Evolutionary conservation across 2,797 vertebrate species (phyloP), one percentile per base, ranked within the genome.

Genomic region (Microcaecilia unicolor): DNA sequence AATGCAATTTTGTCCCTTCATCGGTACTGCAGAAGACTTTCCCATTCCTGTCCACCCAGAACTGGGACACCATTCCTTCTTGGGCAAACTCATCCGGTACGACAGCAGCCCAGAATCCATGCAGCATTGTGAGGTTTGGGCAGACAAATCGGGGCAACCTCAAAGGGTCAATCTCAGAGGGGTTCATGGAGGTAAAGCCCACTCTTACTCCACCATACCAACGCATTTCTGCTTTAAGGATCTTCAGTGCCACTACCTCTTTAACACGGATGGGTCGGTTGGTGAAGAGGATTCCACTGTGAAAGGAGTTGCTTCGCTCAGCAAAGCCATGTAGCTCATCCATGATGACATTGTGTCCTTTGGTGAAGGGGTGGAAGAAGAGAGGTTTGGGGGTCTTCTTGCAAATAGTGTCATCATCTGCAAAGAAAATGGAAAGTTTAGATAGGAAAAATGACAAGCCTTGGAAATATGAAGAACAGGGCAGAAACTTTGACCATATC

Each of bases 271-370:
- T 30, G 0, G 74, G 56, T 6, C 90, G 76, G 44, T 38, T 83
- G 68, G 81, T 89, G 72, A 91, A 89, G 35, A 86, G 65, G 38
- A 91, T 55, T 14, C 83, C 85, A 1, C 84, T 44, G 4, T 34
- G 63, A 53, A 88, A 90, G 0, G 80, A 79, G 26, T 5, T 1
- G 0, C 1, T 6, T 31, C 81, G 61, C 15, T 41, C 33, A 0
- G 85, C 88, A 0, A 34, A 43, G 6, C 31, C 44, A 4, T 15
- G 10, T 1, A 17, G 39, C 0, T 34, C 25, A 12, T 78, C 77
- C 55, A 91, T 63, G 1, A 6, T 16, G 34, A 89, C 59, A 15
- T 33, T 53, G 2, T 22, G 6, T 8, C 90, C 89, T 12, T 68
- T 43, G 18, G 64, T 61, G 6, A 41, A 8, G 1, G 13, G 3